A percentile compares a stretch with the other conserved stretches of the same genome.
These are phyloP conservation scores for Chymomyza amoena DNA, from an alignment of 2,888 invertebrate genomes.

Conservation along the genomic window DNA sequence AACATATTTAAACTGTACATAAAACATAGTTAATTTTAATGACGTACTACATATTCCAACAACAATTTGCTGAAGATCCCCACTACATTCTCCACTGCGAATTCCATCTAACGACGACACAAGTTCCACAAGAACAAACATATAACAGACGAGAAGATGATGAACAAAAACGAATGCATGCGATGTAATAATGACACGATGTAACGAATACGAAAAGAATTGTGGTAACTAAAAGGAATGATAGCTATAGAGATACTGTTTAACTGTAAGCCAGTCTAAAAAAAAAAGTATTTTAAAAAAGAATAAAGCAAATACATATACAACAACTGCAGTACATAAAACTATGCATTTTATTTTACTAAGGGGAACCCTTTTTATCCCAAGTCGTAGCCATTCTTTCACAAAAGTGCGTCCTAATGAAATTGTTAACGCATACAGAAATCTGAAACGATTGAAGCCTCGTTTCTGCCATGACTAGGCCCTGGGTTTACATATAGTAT, in stretches of 20 bases:
- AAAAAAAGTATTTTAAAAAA: constrained; percentile 13
- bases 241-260: constrained; percentile 3
- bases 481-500: too few relatives aligned
- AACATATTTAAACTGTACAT: constrained; percentile 40
- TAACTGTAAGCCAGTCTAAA: constrained; percentile 35
- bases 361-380: too few relatives aligned
- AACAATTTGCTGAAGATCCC: background rate
- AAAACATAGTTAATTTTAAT: constrained; percentile 15
- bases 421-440: too few relatives aligned
- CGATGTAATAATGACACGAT: constrained; percentile 7
- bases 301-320: constrained; percentile 48
- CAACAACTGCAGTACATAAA: constrained; percentile 45
- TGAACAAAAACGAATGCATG: constrained; percentile 20
- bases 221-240: background rate
- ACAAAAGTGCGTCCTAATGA: too few relatives aligned
- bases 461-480: too few relatives aligned
- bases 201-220: constrained; percentile 11
- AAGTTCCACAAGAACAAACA: background rate
- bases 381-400: too few relatives aligned
- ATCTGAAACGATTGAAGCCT: too few relatives aligned
- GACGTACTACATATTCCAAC: constrained; percentile 15
- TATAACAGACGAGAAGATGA: constrained; percentile 9
- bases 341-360: background rate
- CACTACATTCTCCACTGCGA: background rate
- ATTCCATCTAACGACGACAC: background rate